Evolutionary conservation across 2,797 vertebrate species (phyloP), one percentile per base, ranked within the genome.

Genomic region (Sciurus vulgaris): DNA sequence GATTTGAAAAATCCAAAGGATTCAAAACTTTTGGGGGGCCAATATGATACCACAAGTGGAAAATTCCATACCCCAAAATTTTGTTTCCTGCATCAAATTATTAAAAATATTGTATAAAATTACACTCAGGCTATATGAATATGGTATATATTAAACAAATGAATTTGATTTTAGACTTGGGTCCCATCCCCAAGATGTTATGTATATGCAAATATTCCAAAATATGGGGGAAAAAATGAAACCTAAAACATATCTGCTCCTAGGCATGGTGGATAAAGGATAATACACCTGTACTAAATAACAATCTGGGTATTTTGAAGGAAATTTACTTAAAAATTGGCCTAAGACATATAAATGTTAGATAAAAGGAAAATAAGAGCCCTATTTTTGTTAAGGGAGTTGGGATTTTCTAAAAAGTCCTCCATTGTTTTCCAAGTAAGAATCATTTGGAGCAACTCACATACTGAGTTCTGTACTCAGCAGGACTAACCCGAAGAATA

Each of bases 241-340:
- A 47, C 47, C 54, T 6, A 33, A 67, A 89, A 70, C 61, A 38
- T 44, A 63, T 30, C 73, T 8, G 38, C 63, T 22, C 30, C 35
- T 14, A 78, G 13, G 82, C 20, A n/a, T 72, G 26, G 4, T 63
- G 61, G 18, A 70, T 61, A 85, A 85, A 54, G 20, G 33, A 78
- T 44, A 22, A 14, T 35, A 51, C 85, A 51, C 73, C n/a, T 85
- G 65, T 54, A 67, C 47, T 87, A 72, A 91, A 20, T 65, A 92
- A 82, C 79, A 87, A 18, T 89, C n/a, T 94, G 74, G 49, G 2
- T 89, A 73, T 92, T 22, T 96, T 81, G 61, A 81, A 93, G n/a
- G 51, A 51, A 89, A 0, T 84, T 88, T 88, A 76, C 35, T 87
- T 92, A 92, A 88, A 97, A 86, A 65, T 77, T 73, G 90, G 54